These are phyloP conservation scores for Cacoxenus indagator DNA, from an alignment of 2,888 invertebrate genomes.

Conservation along the genomic window DNA sequence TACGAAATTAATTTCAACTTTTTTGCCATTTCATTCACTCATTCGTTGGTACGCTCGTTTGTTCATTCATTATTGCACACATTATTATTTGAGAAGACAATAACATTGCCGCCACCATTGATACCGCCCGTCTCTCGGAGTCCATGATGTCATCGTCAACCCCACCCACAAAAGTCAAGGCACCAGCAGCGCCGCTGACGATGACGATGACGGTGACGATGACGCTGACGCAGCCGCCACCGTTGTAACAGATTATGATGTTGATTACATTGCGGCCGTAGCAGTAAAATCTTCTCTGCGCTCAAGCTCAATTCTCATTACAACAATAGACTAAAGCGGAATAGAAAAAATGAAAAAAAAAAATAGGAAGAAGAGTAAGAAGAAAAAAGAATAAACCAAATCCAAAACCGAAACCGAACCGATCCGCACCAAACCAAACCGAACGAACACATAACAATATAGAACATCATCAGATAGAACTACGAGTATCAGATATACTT, in stretches of 20 bases:
- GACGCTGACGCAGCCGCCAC: constrained; percentile 26
- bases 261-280: constrained; percentile 52
- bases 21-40: constrained; percentile 6
- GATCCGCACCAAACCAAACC: too few relatives aligned
- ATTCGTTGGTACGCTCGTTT: background rate
- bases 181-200: constrained; percentile 32
- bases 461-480: too few relatives aligned
- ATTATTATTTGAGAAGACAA: constrained; percentile 9
- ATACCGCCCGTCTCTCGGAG: background rate
- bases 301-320: background rate
- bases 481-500: too few relatives aligned
- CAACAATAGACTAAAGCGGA: too few relatives aligned
- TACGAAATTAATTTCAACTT: constrained; percentile 48
- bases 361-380: too few relatives aligned
- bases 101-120: background rate
- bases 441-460: too few relatives aligned
- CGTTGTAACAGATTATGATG: constrained; percentile 53
- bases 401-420: too few relatives aligned
- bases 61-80: background rate
- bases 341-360: too few relatives aligned
- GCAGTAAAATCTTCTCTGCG: background rate
- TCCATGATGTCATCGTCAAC: constrained; percentile 14
- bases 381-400: too few relatives aligned
- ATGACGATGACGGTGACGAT: too few relatives aligned
- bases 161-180: constrained; percentile 33